These are phyloP conservation scores for Aphelenchoides besseyi DNA, from an alignment of 1,140 invertebrate genomes.

Conservation along the genomic window DNA sequence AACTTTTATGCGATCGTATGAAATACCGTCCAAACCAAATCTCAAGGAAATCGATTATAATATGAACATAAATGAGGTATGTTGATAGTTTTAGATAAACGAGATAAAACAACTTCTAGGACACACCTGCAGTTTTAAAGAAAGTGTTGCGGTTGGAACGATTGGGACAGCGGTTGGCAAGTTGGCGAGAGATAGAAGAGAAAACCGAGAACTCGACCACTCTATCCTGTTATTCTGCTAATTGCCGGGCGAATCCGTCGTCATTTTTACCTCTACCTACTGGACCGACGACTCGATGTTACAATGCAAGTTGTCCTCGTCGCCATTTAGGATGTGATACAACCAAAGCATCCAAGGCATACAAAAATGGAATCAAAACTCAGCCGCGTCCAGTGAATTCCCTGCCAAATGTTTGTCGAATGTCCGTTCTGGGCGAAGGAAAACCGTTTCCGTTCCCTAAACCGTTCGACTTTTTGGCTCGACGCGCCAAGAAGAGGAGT, in stretches of 20 bases:
- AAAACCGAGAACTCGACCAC: background rate
- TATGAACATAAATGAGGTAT: background rate
- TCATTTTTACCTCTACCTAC: conserved; percentile 15
- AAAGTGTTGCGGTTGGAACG: conserved; percentile 23
- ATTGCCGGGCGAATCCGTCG: conserved; percentile 24
- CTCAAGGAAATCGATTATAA: background rate
- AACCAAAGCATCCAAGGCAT: background rate
- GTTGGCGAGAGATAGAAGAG: conserved; percentile 27
- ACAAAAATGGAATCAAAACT: background rate
- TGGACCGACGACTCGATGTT: conserved; percentile 27
- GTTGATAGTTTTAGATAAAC: background rate
- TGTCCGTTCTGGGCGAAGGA: conserved; percentile 28
- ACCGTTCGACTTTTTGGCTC: conserved; percentile 29
- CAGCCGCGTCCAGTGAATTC: background rate
- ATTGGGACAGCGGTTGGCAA: conserved; percentile 18
- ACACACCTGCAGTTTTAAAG: background rate
- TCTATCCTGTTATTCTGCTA: conserved; percentile 29
- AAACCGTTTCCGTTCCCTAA: conserved; percentile 42
- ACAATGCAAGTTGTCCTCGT: conserved; percentile 35
- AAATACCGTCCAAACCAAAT: conserved; percentile 17
- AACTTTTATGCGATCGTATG: background rate
- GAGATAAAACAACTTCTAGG: no score
- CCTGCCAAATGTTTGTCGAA: background rate
- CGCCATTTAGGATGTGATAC: background rate
- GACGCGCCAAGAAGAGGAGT: conserved; percentile 23